Conservation (phyloP, 1,140 invertebrate genomes). For the Centruroides sculpturatus region DNA sequence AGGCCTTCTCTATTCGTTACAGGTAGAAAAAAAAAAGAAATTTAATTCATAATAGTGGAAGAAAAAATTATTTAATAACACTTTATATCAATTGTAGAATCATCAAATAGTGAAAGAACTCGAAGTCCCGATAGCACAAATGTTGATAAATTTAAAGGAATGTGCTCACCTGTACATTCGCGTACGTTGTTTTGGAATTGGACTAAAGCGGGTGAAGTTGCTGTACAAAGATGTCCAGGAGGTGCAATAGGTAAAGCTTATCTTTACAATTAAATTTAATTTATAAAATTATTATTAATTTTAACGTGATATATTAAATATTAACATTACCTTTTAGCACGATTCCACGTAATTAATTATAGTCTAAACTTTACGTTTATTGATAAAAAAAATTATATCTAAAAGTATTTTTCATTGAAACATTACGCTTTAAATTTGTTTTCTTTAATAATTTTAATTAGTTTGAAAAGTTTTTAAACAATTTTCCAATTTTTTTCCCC, state of each 20-base stretch:
- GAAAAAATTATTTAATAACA: not conserved
- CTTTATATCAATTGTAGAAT: not conserved
- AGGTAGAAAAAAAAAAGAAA: constrained; percentile 12
- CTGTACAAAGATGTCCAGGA: constrained; percentile 70
- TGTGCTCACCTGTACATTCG: constrained; percentile 51
- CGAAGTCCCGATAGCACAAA: not conserved
- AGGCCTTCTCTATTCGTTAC: constrained; percentile 10
- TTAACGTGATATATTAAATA: too few relatives aligned
- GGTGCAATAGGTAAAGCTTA: constrained; percentile 56
- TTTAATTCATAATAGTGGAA: not conserved
- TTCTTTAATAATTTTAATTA: too few relatives aligned
- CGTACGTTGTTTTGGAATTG: constrained; percentile 77
- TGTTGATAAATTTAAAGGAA: not conserved
- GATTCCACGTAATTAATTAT: too few relatives aligned
- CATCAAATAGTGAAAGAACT: not conserved
- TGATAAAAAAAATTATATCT: too few relatives aligned
- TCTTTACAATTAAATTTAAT: constrained; percentile 34
- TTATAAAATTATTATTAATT: too few relatives aligned
- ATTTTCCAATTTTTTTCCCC: too few relatives aligned
- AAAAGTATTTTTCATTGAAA: too few relatives aligned
- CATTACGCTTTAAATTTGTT: too few relatives aligned
- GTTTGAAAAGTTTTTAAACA: too few relatives aligned
- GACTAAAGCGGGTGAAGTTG: constrained; percentile 56
- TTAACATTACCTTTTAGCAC: too few relatives aligned
- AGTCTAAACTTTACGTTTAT: too few relatives aligned